These are phyloP conservation scores for Hymenopus coronatus DNA, from an alignment of 2,888 invertebrate species.

Conservation along the genomic window DNA sequence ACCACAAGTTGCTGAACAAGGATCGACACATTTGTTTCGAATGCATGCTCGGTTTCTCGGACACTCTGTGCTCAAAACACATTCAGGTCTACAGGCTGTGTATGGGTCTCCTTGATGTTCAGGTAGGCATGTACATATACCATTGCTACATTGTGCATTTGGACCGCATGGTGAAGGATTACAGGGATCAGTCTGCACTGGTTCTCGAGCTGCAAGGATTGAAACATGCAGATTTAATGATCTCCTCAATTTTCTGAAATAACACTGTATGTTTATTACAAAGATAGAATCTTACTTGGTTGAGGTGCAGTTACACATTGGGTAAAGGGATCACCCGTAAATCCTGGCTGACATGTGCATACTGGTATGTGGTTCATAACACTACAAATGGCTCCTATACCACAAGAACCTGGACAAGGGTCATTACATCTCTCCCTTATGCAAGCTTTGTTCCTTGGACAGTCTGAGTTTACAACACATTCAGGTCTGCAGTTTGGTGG, in stretches of 20 bases:
- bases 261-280: background rate
- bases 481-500: slow-evolving; percentile 68
- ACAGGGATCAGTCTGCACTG: slow-evolving; percentile 37
- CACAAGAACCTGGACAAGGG: slow-evolving; percentile 79
- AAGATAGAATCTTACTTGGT: slow-evolving; percentile 30
- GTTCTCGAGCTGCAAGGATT: slow-evolving; percentile 27
- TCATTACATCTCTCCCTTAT: slow-evolving; percentile 69
- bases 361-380: slow-evolving; percentile 67
- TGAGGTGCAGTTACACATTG: slow-evolving; percentile 36
- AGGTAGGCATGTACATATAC: slow-evolving; percentile 67
- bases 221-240: background rate
- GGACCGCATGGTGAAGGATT: slow-evolving; percentile 42
- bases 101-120: slow-evolving; percentile 73
- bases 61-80: slow-evolving; percentile 66
- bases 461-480: slow-evolving; percentile 66
- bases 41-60: slow-evolving; percentile 62
- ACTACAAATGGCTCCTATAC: slow-evolving; percentile 58
- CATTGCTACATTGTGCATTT: slow-evolving; percentile 47
- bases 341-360: slow-evolving; percentile 38
- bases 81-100: slow-evolving; percentile 68
- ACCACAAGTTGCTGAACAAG: slow-evolving; percentile 70
- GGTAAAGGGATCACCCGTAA: slow-evolving; percentile 42
- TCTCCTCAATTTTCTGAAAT: background rate
- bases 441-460: slow-evolving; percentile 67
- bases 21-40: slow-evolving; percentile 66